These are phyloP conservation scores for Hydropsyche tenuis DNA, from an alignment of 1,140 invertebrate species.

Conservation along the genomic window DNA sequence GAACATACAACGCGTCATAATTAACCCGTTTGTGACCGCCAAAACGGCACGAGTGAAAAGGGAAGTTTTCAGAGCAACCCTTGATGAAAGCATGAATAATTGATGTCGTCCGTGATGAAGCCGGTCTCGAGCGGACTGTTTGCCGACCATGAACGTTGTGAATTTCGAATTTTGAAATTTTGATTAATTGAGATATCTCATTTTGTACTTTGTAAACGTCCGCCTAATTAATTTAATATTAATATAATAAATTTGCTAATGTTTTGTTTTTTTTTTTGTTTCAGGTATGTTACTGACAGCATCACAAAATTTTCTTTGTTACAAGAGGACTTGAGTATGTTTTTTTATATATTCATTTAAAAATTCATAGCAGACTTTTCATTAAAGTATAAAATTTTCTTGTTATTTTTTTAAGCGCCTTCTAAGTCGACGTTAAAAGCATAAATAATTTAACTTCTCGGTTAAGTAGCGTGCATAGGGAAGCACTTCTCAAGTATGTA, in stretches of 20 bases:
- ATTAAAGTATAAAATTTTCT: neutral
- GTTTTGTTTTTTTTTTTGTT: constrained; percentile 14
- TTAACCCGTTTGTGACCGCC: no score
- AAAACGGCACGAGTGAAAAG: no score
- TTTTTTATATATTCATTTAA: neutral
- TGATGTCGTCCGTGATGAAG: constrained; percentile 22
- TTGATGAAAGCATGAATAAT: constrained; percentile 34
- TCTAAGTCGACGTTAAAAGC: constrained; percentile 4
- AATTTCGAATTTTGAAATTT: no score
- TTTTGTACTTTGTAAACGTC: neutral
- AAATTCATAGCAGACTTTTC: neutral
- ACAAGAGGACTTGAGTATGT: neutral
- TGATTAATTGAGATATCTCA: no score
- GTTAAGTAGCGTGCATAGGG: no score
- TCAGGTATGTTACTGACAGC: constrained; percentile 8
- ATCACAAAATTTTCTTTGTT: neutral
- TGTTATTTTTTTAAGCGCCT: neutral
- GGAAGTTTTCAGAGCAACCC: no score
- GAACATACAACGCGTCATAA: no score
- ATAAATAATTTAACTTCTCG: neutral
- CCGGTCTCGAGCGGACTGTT: constrained; percentile 15
- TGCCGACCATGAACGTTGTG: neutral
- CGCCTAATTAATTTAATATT: no score
- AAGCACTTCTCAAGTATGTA: no score
- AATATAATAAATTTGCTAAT: no score